These are phyloP conservation scores for Boloria selene DNA, from an alignment of 2,888 invertebrate species.

Conservation along the genomic window DNA sequence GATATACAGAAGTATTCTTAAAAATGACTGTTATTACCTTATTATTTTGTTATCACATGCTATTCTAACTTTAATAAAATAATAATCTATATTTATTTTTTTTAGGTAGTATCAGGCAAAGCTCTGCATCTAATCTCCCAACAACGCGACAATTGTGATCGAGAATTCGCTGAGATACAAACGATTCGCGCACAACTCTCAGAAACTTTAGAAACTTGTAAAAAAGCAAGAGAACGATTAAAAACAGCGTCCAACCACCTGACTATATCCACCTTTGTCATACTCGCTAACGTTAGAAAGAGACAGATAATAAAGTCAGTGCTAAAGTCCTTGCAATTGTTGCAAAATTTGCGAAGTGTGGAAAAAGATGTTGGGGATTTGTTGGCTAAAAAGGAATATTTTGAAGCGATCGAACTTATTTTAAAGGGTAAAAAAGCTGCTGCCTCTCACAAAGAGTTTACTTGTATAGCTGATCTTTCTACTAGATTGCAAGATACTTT, in stretches of 20 bases:
- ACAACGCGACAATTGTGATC: slow-evolving; percentile 93
- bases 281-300: slow-evolving; percentile 95
- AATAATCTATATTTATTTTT: not conserved
- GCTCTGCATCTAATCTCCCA: slow-evolving; percentile 96
- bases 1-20: too few species aligned
- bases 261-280: slow-evolving; percentile 92
- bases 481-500: slow-evolving; percentile 94
- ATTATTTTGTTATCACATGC: too few species aligned
- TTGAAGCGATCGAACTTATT: slow-evolving; percentile 94
- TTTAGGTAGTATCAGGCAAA: slow-evolving; percentile 94
- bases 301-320: slow-evolving; percentile 91
- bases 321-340: slow-evolving; percentile 86
- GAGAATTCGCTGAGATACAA: slow-evolving; percentile 90
- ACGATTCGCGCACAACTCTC: slow-evolving; percentile 87
- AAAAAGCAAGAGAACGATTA: slow-evolving; percentile 87
- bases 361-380: slow-evolving; percentile 92
- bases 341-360: slow-evolving; percentile 86
- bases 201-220: slow-evolving; percentile 87
- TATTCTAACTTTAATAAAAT: too few species aligned
- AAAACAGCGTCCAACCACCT: slow-evolving; percentile 90
- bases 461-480: slow-evolving; percentile 94
- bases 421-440: slow-evolving; percentile 94
- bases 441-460: slow-evolving; percentile 91
- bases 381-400: slow-evolving; percentile 92
- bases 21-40: too few species aligned